Evolutionary conservation across 2,888 invertebrate species (phyloP).

Genomic region (Lycia hirtaria): DNA sequence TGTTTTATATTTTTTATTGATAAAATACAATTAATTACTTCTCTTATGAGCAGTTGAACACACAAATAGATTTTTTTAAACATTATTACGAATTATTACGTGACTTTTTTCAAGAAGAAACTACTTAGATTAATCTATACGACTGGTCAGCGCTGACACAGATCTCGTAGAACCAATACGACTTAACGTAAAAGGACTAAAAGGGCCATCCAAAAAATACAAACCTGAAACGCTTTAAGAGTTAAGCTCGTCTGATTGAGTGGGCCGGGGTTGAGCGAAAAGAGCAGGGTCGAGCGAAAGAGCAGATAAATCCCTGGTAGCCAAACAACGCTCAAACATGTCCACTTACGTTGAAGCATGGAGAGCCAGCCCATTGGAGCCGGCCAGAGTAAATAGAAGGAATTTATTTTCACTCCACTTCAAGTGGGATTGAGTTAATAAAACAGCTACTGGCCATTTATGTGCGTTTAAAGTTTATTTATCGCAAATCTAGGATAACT

Average conservation of each 20-base stretch:
- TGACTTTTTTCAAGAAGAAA: no score
- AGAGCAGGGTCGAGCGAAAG: constrained; percentile 79
- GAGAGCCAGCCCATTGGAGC: constrained; percentile 63
- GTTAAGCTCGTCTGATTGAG: constrained; percentile 74
- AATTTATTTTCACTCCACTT: constrained; percentile 63
- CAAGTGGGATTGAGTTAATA: constrained; percentile 25
- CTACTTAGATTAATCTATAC: not conserved
- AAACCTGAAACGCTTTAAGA: constrained; percentile 61
- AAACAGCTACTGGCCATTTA: constrained; percentile 11
- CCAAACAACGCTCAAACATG: constrained; percentile 82
- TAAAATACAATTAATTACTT: no score
- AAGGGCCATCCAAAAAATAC: constrained; percentile 56
- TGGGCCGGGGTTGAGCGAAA: constrained; percentile 70
- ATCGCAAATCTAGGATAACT: not conserved
- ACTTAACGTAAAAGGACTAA: constrained; percentile 33
- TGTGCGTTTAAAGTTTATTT: constrained; percentile 6
- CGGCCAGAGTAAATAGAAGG: constrained; percentile 73
- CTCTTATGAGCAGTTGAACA: no score
- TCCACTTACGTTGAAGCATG: constrained; percentile 74
- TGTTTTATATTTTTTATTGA: no score
- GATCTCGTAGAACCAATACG: constrained; percentile 30
- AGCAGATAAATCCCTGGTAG: constrained; percentile 78
- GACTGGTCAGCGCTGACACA: not conserved
- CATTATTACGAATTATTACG: no score
- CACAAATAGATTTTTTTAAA: no score